phyloP scores from a whole-genome alignment of 1,140 invertebrate species.

The Temnothorax nylanderi region DNA sequence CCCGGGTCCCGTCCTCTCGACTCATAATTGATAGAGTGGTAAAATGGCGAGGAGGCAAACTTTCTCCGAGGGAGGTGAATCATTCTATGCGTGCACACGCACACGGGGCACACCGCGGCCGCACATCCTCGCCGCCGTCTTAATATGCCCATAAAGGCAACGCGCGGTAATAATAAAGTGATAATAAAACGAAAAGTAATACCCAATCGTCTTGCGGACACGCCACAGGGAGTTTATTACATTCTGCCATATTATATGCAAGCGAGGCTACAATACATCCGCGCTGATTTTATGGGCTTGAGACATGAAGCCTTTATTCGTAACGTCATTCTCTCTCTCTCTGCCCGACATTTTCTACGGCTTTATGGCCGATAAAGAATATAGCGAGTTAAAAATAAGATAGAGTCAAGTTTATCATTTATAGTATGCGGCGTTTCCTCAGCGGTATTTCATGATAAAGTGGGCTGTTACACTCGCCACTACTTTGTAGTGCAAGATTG shows the following conservation, averaged over 20 bases:
- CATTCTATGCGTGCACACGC: constrained; percentile 44
- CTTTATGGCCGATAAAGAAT: constrained; percentile 71
- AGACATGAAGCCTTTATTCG: constrained; percentile 73
- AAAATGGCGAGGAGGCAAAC: constrained; percentile 67
- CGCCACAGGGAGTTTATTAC: constrained; percentile 80
- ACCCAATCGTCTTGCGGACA: constrained; percentile 75
- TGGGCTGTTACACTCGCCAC: constrained; percentile 31
- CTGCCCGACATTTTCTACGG: constrained; percentile 59
- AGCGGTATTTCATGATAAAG: constrained; percentile 43
- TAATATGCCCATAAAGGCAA: constrained; percentile 79
- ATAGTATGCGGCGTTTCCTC: constrained; percentile 46
- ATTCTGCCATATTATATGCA: constrained; percentile 76
- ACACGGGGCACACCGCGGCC: background rate
- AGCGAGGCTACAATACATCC: constrained; percentile 62
- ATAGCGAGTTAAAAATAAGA: constrained; percentile 41
- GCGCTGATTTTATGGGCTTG: constrained; percentile 71
- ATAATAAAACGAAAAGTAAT: constrained; percentile 82
- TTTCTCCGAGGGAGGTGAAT: constrained; percentile 64
- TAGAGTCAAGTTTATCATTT: constrained; percentile 61
- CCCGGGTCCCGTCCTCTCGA: constrained; percentile 48
- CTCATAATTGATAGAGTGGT: constrained; percentile 82
- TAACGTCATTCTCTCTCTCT: constrained; percentile 7
- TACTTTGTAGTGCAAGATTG: constrained; percentile 48
- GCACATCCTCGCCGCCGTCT: constrained; percentile 48
- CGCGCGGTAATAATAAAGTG: constrained; percentile 81